Conservation (phyloP, 2,797 vertebrate genomes). For the Monodelphis domestica region DNA sequence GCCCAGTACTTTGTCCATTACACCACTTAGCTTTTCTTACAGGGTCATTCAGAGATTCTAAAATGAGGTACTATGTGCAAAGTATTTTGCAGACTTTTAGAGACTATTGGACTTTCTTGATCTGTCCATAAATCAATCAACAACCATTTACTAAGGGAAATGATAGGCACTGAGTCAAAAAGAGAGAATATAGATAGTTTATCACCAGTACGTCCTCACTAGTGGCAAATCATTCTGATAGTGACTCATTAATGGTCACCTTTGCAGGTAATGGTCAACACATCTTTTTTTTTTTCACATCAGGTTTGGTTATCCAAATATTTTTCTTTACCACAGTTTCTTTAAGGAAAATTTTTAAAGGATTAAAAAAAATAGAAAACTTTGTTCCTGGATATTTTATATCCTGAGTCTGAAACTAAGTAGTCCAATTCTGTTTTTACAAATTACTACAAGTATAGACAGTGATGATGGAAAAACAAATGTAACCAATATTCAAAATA, state of each 20-base stretch:
- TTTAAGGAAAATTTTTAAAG: conserved; percentile 10
- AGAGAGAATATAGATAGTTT: not conserved
- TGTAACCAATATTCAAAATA: not conserved
- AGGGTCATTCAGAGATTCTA: not conserved
- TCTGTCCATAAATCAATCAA: not conserved
- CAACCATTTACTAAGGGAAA: not conserved
- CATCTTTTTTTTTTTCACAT: not conserved
- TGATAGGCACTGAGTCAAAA: not conserved
- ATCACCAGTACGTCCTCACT: not conserved
- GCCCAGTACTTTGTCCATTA: not conserved
- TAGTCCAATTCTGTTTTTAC: not conserved
- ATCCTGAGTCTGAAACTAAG: not conserved
- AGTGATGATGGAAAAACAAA: not conserved
- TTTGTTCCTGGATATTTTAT: not conserved
- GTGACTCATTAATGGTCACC: not conserved
- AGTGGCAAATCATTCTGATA: not conserved
- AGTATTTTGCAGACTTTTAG: not conserved
- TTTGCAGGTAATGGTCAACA: not conserved
- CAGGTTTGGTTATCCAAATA: not conserved
- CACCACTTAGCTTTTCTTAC: not conserved
- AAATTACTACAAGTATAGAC: not conserved
- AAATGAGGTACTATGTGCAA: not conserved
- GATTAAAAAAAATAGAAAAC: not conserved
- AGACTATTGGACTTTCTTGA: not conserved
- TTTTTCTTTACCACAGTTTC: not conserved